Base-by-base conservation (phyloP, 2,113 vertebrate species). In the Nycticebus coucang region DNA sequence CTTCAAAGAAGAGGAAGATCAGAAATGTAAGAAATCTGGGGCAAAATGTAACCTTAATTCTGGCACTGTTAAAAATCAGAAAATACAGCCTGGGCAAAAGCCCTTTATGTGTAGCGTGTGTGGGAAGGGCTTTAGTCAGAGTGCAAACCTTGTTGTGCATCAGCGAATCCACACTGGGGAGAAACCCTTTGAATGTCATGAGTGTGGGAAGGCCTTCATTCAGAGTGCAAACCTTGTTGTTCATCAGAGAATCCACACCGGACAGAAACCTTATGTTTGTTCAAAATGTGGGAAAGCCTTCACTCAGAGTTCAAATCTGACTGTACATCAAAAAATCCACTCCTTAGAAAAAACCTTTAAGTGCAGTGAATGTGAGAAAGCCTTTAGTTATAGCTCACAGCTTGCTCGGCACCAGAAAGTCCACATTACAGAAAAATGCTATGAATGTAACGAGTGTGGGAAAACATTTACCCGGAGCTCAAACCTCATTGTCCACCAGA, bases 401-500 rank as follows among this genome's bases (percentile, higher is more conserved):
- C 97, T 98, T 30, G 94, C 97, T 17, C 96, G 97, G 33, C 96
- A 98, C 69, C 97, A 98, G 97, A 98, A 97, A n/a, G 97, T 97
- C 4, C 97, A 98, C 68, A 97, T 97, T 30, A 97, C 97, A 0
- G 97, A 98, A 24, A 98, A 98, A 21, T 97, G 96, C 80, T 98
- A 97, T 2, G 97, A 98, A 55, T 98, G 97, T 62, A 97, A 96
- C 0, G 94, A 98, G 9, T 98, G 97, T n/a, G 98, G 97, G 37
- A 98, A 98, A 9, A 97, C 97, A 0, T 98, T 98, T 15, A 98
- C 98, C 30, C 93, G 97, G 4, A 98, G 98, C 60, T 98, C 97
- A 4, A 97, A 97, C 68, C 98, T 98, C 14, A 97, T 98, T 2
- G 97, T 97, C 5, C 97, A 98, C 71, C 97, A 98, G 96, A 91